Base-by-base conservation (phyloP, 2,888 invertebrate genomes). In the Dendrolimus houi region DNA sequence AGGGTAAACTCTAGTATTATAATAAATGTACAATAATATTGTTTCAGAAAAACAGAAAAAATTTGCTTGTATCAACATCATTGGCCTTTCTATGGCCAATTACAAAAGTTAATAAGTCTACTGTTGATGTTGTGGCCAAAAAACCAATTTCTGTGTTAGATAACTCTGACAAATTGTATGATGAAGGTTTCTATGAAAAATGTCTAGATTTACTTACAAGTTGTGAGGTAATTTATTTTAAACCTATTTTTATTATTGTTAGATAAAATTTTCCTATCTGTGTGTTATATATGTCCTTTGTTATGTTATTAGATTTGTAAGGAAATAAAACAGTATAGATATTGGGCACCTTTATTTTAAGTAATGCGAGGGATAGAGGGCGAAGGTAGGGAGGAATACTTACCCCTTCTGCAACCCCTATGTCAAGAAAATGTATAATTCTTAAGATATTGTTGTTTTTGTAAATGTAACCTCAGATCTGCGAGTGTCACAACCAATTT, bases 91-190 rank as follows among this genome's bases (percentile, higher is more conserved):
- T 84, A 56, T 89, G 90, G 89, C 81, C 87, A 41, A 55, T 78
- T n/a, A 85, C 69, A 62, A 75, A 69, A 55, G 59, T 60, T n/a
- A 64, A 59, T 10, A 67, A 69, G 64, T 63, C 64, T 53, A 12
- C 41, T 52, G 59, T 60, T 56, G 71, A 72, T 60, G 58, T 72
- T 67, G 57, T 66, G 65, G 14, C 70, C 68, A 60, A 72, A 80
- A 54, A 77, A 79, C 58, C 77, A 54, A 53, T 62, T 41, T 59
- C 91, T 58, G 64, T 92, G 52, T 65, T 94, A 55, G 82, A 92
- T 62, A 91, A 92, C 71, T 94, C 94, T 10, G 96, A 96, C 82
- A 86, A 87, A 57, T 80, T 94, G 56, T 95, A 92, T 79, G 93
- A 94, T 60, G 91, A 92, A 69, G 93, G 92, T 54, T 91, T 92